Evolutionary conservation across 2,797 vertebrate species (phyloP).

Genomic region (Argyrosomus regius): DNA sequence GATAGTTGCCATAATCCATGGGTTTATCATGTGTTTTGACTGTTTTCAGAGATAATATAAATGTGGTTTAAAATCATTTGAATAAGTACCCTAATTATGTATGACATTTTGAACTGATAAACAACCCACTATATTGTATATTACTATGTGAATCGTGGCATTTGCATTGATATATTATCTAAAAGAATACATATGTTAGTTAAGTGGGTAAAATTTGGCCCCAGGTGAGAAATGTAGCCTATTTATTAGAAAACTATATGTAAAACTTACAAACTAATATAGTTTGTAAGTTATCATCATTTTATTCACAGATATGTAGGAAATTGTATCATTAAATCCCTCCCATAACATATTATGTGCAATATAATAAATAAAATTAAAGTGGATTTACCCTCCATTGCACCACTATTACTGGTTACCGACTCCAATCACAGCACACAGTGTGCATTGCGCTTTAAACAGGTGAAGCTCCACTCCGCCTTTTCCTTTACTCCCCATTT

Average conservation of each 20-base stretch:
- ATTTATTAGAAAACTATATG: neutral
- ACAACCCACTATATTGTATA: neutral
- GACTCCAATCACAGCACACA: neutral
- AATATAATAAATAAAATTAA: neutral
- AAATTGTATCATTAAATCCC: neutral
- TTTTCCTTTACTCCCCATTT: slow-evolving; percentile 70
- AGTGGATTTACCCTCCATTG: neutral
- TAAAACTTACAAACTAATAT: neutral
- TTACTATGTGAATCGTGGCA: neutral
- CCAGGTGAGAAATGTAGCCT: neutral
- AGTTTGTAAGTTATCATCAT: neutral
- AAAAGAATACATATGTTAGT: neutral
- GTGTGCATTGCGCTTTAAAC: neutral
- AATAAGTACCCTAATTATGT: neutral
- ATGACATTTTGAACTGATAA: neutral
- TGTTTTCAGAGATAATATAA: neutral
- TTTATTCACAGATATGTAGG: neutral
- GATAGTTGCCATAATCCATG: neutral
- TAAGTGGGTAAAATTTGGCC: neutral
- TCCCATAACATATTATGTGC: neutral
- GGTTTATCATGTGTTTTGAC: neutral
- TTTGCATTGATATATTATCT: neutral
- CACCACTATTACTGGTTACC: neutral
- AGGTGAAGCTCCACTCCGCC: slow-evolving; percentile 66
- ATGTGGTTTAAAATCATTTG: neutral